A percentile compares a stretch with the other conserved stretches of the same genome.
phyloP scores from a whole-genome alignment of 1,140 invertebrate genomes.

The Adoxophyes honmai region DNA sequence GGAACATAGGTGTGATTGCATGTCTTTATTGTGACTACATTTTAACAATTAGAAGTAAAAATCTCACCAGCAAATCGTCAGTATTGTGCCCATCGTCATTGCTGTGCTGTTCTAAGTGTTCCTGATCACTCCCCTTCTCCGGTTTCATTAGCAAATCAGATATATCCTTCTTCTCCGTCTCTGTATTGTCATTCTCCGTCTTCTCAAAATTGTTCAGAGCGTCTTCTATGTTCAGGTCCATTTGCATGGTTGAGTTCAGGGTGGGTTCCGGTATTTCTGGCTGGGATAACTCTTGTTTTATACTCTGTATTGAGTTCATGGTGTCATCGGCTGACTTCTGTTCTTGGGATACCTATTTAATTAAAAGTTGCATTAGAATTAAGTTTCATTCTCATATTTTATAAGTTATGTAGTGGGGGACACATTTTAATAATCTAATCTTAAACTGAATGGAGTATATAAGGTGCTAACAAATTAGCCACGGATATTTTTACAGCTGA shows the following conservation, averaged over 20 bases:
- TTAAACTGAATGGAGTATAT: too few species aligned
- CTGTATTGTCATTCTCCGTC: slow-evolving; percentile 1
- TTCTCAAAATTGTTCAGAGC: slow-evolving; percentile 23
- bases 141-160: slow-evolving; percentile 19
- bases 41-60: too few species aligned
- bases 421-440: too few species aligned
- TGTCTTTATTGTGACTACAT: too few species aligned
- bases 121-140: slow-evolving; percentile 20
- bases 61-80: slow-evolving; percentile 52
- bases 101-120: slow-evolving; percentile 19
- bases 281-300: neutral
- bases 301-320: neutral
- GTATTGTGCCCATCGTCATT: slow-evolving; percentile 57
- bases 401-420: too few species aligned
- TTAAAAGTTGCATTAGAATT: neutral
- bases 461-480: too few species aligned
- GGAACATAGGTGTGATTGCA: too few species aligned
- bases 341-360: neutral
- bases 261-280: neutral
- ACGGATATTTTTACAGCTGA: too few species aligned
- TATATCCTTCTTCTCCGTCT: slow-evolving; percentile 28
- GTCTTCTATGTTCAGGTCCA: slow-evolving; percentile 23
- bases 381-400: too few species aligned
- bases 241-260: neutral
- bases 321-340: neutral